Percentiles rank a stretch among this genome's conserved stretches.
Evolutionary conservation across 2,888 invertebrate species (phyloP).

Genomic region (Noctua janthina): DNA sequence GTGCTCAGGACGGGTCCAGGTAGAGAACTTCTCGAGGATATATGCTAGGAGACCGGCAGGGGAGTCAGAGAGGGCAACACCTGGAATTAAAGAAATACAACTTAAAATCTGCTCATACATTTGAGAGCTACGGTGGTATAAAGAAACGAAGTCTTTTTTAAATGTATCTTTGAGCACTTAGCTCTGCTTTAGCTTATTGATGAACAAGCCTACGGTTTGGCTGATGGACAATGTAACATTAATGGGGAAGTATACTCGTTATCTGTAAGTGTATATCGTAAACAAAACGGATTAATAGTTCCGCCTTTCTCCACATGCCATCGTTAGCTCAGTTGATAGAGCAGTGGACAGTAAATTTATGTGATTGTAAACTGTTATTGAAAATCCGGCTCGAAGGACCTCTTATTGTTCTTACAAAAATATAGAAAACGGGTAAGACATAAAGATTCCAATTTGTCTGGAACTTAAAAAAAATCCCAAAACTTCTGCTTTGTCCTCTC

Average conservation of each 20-base stretch:
- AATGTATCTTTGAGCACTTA: neutral
- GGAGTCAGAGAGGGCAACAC: constrained; percentile 92
- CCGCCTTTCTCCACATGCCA: constrained; percentile 62
- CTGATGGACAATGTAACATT: neutral
- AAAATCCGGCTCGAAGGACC: constrained; percentile 92
- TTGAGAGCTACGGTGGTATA: neutral
- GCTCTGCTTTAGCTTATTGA: neutral
- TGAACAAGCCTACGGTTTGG: neutral
- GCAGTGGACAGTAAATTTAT: constrained; percentile 89
- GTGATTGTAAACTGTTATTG: constrained; percentile 66
- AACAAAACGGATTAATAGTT: constrained; percentile 24
- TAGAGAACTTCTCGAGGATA: constrained; percentile 95
- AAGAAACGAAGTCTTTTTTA: neutral
- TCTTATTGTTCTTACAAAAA: too few relatives aligned
- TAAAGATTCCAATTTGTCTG: too few relatives aligned
- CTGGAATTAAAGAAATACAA: constrained; percentile 77
- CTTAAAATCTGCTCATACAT: neutral
- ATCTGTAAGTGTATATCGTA: neutral
- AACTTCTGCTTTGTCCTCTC: too few relatives aligned
- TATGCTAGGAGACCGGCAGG: constrained; percentile 95
- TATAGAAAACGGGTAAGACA: too few relatives aligned
- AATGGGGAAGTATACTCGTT: neutral
- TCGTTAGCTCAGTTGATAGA: constrained; percentile 90
- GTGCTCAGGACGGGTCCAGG: constrained; percentile 91
- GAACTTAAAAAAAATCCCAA: too few relatives aligned